Percentiles rank a stretch among this genome's conserved stretches.
phyloP scores from a whole-genome alignment of 1,140 invertebrate species.

The Telenomus remus region DNA sequence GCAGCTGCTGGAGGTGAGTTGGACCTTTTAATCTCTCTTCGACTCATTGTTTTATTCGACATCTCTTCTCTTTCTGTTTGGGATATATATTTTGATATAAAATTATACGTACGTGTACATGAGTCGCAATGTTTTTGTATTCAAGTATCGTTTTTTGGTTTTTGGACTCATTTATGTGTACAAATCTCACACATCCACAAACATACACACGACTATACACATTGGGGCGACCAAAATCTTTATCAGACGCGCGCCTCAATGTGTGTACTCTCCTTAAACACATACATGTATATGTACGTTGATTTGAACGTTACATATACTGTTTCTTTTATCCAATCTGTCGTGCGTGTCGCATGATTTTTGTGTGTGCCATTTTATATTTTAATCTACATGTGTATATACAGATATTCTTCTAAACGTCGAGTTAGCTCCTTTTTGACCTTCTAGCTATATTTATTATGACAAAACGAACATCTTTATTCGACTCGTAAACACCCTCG shows the following conservation, averaged over 20 bases:
- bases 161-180: no score
- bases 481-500: conserved; percentile 42
- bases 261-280: not conserved
- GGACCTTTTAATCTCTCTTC: conserved; percentile 59
- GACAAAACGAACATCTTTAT: conserved; percentile 30
- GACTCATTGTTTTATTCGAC: conserved; percentile 71
- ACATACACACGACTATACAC: no score
- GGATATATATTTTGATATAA: conserved; percentile 60
- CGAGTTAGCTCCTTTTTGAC: conserved; percentile 50
- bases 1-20: conserved; percentile 80
- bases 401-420: conserved; percentile 55
- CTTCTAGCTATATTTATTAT: conserved; percentile 27
- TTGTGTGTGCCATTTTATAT: conserved; percentile 70
- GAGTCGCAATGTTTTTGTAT: not conserved
- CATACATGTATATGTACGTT: conserved; percentile 33
- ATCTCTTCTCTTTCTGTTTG: conserved; percentile 72
- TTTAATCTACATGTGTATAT: conserved; percentile 64
- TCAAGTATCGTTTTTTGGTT: not conserved
- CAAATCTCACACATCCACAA: no score
- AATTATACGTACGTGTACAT: not conserved
- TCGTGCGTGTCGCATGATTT: conserved; percentile 75
- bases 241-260: no score
- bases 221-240: no score
- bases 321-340: conserved; percentile 70
- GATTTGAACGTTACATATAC: conserved; percentile 61